Evolutionary conservation across 2,797 vertebrate species (phyloP).

Genomic region (Melanotaenia pygmaea): DNA sequence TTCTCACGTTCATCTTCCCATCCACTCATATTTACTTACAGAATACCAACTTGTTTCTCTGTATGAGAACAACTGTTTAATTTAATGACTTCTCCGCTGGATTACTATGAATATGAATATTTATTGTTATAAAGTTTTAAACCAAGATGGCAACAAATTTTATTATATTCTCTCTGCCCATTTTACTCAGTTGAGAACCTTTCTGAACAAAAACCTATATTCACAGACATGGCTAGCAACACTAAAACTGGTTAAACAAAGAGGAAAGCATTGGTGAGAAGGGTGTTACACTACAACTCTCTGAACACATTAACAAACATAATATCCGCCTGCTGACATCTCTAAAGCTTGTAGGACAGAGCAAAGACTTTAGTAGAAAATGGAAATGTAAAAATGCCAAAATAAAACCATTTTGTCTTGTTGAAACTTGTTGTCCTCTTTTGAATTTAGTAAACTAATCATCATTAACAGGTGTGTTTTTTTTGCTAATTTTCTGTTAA

Average conservation of each 20-base stretch:
- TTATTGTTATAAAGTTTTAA: background rate
- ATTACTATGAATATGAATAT: background rate
- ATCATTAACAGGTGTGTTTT: too few species aligned
- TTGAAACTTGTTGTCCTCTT: too few species aligned
- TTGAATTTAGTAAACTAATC: background rate
- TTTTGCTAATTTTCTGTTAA: background rate
- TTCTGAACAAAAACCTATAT: background rate
- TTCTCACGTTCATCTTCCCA: too few species aligned
- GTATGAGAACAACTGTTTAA: background rate
- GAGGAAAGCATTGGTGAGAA: too few species aligned
- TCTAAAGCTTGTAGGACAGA: too few species aligned
- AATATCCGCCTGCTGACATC: background rate
- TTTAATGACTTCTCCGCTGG: background rate
- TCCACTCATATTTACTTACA: too few species aligned
- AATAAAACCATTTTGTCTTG: too few species aligned
- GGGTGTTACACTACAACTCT: too few species aligned
- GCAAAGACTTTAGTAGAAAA: too few species aligned
- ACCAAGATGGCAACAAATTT: background rate
- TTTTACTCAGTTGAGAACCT: background rate
- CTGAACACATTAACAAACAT: background rate
- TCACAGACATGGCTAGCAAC: too few species aligned
- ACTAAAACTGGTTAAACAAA: too few species aligned
- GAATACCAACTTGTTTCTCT: background rate
- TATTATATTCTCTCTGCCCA: background rate
- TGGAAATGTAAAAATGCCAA: too few species aligned